Base-by-base conservation (phyloP, 1,140 invertebrate species). In the Drosophila sturtevanti region DNA sequence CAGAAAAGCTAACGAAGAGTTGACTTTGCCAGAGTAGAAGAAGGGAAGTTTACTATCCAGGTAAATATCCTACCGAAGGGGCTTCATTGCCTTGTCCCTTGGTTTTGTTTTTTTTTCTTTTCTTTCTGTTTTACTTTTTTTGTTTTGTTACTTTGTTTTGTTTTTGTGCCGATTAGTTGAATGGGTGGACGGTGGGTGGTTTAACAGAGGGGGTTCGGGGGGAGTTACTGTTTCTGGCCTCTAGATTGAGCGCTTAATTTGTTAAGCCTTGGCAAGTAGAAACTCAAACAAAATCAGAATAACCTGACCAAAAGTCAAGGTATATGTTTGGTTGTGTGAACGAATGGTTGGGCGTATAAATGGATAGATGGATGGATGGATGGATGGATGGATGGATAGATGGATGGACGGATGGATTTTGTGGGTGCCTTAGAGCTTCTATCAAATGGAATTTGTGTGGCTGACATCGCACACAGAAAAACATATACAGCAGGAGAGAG, bases 221-320 rank as follows among this genome's bases (percentile, higher is more conserved):
- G 2, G 16, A 12, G 24, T 48, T 14, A 21, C 35, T 63, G 56
- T 31, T 22, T 59, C 16, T 81, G 65, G 76, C 68, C 78, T 87
- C 67, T 68, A 73, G 82, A 86, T 86, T 87, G 82, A 82, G 82
- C 82, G 89, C 89, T 90, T 90, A 90, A 90, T 90, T 90, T 90
- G 80, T 82, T 90, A 89, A 90, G 79, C 81, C 41, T 81, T 63
- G 77, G 79, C 85, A 90, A 90, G 89, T 90, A 89, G 89, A 90
- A 90, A 90, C 78, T 85, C 89, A 90, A 90, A 90, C 89, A 90
- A 89, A 48, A 90, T 85, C 87, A 77, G 79, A 90, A 81, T 81
- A 84, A 48, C 77, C 86, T 86, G 85, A 78, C 81, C 81, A 85
- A 69, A 89, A 90, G 86, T 90, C 86, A 89, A 89, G 86, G 86